Evolutionary conservation across 2,797 vertebrate genomes (phyloP).

Genomic region (Euthynnus affinis): DNA sequence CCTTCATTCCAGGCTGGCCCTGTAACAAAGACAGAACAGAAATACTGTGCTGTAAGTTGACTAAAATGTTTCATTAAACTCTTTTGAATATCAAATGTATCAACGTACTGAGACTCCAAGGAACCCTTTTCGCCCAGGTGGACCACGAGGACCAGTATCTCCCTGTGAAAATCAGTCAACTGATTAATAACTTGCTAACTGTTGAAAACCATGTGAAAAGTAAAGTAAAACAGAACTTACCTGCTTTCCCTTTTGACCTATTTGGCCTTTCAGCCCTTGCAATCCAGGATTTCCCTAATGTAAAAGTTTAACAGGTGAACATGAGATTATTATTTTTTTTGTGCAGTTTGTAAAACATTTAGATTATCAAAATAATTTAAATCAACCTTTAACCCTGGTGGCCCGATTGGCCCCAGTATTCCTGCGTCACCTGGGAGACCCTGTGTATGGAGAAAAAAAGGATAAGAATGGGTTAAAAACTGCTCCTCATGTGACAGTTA

Average conservation of each 20-base stretch:
- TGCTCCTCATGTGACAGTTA: not conserved
- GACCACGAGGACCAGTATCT: constrained; percentile 76
- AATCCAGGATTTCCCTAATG: constrained; percentile 81
- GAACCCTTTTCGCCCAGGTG: constrained; percentile 70
- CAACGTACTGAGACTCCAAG: constrained; percentile 78
- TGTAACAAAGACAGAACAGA: constrained; percentile 59
- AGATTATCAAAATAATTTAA: not conserved
- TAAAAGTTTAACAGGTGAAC: not conserved
- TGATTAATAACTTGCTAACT: constrained; percentile 1
- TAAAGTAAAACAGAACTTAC: constrained; percentile 46
- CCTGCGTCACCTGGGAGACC: constrained; percentile 79
- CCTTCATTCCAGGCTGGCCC: constrained; percentile 83
- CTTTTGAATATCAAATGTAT: constrained; percentile 2
- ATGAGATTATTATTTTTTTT: not conserved
- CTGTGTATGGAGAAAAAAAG: constrained; percentile 58
- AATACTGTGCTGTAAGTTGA: not conserved
- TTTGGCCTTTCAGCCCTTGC: constrained; percentile 73
- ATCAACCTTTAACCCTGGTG: constrained; percentile 80
- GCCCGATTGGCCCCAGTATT: constrained; percentile 71
- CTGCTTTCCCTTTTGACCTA: constrained; percentile 79
- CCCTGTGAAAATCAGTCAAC: constrained; percentile 72
- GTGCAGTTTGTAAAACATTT: not conserved
- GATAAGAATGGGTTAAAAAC: not conserved
- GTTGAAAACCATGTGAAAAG: not conserved
- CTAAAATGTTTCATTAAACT: not conserved